Conservation (phyloP, 2,113 vertebrate species). For the Seriola dumerili region DNA sequence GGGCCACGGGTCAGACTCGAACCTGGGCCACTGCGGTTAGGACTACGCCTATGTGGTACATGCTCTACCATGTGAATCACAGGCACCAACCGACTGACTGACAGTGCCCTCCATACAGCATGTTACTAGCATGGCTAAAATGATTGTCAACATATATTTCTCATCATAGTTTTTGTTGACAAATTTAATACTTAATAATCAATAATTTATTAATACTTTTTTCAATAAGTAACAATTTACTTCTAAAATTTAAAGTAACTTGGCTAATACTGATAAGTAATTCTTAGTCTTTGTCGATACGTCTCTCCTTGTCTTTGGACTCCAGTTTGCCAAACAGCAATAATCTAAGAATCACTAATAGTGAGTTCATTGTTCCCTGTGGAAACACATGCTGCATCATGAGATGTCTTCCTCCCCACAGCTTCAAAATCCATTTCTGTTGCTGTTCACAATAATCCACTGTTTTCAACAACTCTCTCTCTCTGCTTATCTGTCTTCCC, state of each 20-base stretch:
- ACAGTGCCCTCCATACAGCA: background rate
- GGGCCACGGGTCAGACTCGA: no score
- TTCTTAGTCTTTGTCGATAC: background rate
- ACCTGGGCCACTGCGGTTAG: no score
- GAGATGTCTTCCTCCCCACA: slow-evolving; percentile 16
- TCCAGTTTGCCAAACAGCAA: background rate
- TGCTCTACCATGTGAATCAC: no score
- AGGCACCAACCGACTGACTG: background rate
- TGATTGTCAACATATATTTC: background rate
- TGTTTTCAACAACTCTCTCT: slow-evolving; percentile 7
- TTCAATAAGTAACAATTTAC: background rate
- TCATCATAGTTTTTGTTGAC: background rate
- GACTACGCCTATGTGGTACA: no score
- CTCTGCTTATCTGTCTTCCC: slow-evolving; percentile 26
- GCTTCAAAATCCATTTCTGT: slow-evolving; percentile 13
- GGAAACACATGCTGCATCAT: slow-evolving; percentile 69
- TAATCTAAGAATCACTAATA: slow-evolving; percentile 27
- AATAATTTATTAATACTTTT: background rate
- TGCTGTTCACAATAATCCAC: slow-evolving; percentile 3
- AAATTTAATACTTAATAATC: background rate
- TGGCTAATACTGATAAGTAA: background rate
- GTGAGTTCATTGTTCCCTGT: slow-evolving; percentile 51
- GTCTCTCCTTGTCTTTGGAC: slow-evolving; percentile 19
- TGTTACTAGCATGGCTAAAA: background rate
- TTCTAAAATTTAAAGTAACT: background rate